A percentile compares a stretch with the other conserved stretches of the same genome.
These are phyloP conservation scores for Acheta domesticus DNA, from an alignment of 2,888 invertebrate species.

Conservation along the genomic window DNA sequence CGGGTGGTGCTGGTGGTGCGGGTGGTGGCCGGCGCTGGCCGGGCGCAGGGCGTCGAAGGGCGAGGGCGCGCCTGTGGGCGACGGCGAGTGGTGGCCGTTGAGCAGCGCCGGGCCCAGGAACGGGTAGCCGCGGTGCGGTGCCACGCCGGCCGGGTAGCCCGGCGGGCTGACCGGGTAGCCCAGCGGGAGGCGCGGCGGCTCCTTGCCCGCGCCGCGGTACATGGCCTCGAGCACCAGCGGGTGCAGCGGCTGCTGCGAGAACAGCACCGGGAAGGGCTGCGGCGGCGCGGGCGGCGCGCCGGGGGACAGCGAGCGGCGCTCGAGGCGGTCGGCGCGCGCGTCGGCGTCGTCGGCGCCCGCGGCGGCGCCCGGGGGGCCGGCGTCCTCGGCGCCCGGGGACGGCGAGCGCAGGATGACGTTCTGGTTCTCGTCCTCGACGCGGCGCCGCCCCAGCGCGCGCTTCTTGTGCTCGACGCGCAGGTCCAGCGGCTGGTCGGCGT, in stretches of 20 bases:
- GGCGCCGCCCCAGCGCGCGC: conserved; percentile 49
- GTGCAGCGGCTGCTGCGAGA: conserved; percentile 61
- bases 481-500: conserved; percentile 80
- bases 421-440: conserved; percentile 80
- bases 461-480: conserved; percentile 83
- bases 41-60: conserved; percentile 58
- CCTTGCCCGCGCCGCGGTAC: conserved; percentile 57
- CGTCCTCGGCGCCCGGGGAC: conserved; percentile 38
- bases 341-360: conserved; percentile 45
- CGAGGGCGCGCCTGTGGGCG: conserved; percentile 50
- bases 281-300: conserved; percentile 23
- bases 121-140: conserved; percentile 48
- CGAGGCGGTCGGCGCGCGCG: conserved; percentile 45
- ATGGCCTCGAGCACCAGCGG: conserved; percentile 70
- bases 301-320: conserved; percentile 32
- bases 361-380: conserved; percentile 23
- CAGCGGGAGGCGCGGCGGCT: conserved; percentile 54
- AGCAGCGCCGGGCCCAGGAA: conserved; percentile 50
- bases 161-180: conserved; percentile 55
- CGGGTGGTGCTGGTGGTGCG: conserved; percentile 42
- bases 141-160: conserved; percentile 48
- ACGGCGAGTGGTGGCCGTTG: conserved; percentile 46
- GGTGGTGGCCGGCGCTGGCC: conserved; percentile 42
- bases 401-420: conserved; percentile 60
- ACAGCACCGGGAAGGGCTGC: conserved; percentile 50